phyloP scores from a whole-genome alignment of 2,888 invertebrate species.

The Drosophila villosipedis region DNA sequence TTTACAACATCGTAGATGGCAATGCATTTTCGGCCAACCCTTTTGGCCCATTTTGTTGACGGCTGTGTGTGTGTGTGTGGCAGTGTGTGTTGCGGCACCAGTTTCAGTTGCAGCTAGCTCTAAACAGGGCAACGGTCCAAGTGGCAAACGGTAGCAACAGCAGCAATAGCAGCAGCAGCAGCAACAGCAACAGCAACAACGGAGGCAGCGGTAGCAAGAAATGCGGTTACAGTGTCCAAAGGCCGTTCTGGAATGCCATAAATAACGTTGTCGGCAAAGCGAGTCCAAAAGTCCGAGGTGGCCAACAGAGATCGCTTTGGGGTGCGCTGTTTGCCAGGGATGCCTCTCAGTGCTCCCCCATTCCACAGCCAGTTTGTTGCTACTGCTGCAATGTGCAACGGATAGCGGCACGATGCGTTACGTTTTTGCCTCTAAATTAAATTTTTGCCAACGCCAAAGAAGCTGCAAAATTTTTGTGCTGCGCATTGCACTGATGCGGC shows the following conservation, averaged over 20 bases:
- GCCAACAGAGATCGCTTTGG: constrained; percentile 46
- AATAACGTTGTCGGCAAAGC: constrained; percentile 78
- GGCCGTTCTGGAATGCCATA: constrained; percentile 81
- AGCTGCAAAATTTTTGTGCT: constrained; percentile 81
- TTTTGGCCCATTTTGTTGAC: constrained; percentile 43
- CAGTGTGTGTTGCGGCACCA: constrained; percentile 26
- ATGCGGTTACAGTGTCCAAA: constrained; percentile 82
- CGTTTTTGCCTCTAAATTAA: constrained; percentile 81
- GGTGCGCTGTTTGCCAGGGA: constrained; percentile 19
- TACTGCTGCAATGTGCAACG: constrained; percentile 53
- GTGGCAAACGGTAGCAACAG: constrained; percentile 41
- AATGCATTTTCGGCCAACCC: constrained; percentile 56
- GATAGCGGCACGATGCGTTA: constrained; percentile 69
- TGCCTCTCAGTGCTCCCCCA: constrained; percentile 13
- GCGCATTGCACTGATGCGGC: constrained; percentile 76
- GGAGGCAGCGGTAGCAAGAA: constrained; percentile 63
- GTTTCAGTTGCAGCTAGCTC: constrained; percentile 46
- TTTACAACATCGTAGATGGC: constrained; percentile 54
- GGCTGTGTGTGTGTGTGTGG: constrained; percentile 12
- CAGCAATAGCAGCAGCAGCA: constrained; percentile 13
- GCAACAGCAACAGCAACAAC: constrained; percentile 3
- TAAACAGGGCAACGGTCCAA: constrained; percentile 75
- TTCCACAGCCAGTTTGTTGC: not conserved
- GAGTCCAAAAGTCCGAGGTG: constrained; percentile 52
- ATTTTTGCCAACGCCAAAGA: constrained; percentile 81